Evolutionary conservation across 2,888 invertebrate species (phyloP).

Genomic region (Caenorhabditis sp.): DNA sequence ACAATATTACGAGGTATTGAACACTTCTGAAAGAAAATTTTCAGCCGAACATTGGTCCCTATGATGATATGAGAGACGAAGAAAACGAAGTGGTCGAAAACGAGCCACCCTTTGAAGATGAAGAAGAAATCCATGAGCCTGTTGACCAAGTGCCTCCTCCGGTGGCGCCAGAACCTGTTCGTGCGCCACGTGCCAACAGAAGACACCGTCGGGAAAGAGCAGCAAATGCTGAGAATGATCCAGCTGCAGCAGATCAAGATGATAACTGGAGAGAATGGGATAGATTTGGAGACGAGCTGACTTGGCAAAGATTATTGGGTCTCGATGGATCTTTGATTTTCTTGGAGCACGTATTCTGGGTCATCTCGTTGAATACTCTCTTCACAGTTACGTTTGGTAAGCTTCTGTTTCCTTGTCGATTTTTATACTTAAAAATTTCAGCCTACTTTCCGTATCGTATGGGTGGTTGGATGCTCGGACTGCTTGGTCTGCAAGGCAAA

Average conservation of each 20-base stretch:
- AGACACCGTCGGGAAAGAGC: constrained; percentile 24
- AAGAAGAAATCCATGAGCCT: not conserved
- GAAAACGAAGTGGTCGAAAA: constrained; percentile 48
- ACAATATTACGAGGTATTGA: too few relatives aligned
- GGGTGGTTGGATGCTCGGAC: constrained; percentile 90
- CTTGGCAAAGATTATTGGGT: constrained; percentile 91
- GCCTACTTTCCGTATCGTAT: constrained; percentile 97
- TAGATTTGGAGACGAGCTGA: constrained; percentile 91
- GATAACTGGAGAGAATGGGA: constrained; percentile 80
- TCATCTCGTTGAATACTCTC: constrained; percentile 95
- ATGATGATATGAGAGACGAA: constrained; percentile 56
- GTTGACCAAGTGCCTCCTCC: constrained; percentile 31
- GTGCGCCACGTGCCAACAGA: constrained; percentile 67
- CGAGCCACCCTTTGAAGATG: not conserved
- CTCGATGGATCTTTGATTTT: constrained; percentile 97
- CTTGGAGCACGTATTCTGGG: constrained; percentile 99
- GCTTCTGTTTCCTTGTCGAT: constrained; percentile 64
- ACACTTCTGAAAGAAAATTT: not conserved
- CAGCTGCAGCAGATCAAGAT: constrained; percentile 72
- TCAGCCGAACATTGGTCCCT: constrained; percentile 26
- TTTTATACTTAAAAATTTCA: constrained; percentile 76
- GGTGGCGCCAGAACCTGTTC: constrained; percentile 44
- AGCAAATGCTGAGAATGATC: constrained; percentile 16
- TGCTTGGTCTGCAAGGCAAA: constrained; percentile 87
- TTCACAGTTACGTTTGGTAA: constrained; percentile 94